These are phyloP conservation scores for Lacanobia oleracea DNA, from an alignment of 2,888 invertebrate species.

Conservation along the genomic window DNA sequence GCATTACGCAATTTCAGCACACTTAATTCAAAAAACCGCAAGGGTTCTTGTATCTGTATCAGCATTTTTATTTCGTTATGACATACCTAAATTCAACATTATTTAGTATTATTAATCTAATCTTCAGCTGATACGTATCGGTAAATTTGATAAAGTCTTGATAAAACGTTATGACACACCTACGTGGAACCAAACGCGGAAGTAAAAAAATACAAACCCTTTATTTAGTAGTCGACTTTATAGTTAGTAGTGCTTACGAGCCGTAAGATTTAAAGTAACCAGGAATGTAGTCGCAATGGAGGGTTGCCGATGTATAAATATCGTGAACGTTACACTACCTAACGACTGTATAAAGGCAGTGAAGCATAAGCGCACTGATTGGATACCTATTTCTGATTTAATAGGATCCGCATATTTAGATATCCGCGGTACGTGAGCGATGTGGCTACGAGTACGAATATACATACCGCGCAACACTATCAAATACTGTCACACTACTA, in stretches of 20 bases:
- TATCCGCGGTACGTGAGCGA: constrained; percentile 71
- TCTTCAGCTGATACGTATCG: constrained; percentile 26
- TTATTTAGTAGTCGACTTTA: constrained; percentile 43
- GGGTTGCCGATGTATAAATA: constrained; percentile 66
- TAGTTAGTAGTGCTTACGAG: constrained; percentile 28
- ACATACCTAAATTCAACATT: constrained; percentile 5
- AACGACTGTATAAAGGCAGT: constrained; percentile 78
- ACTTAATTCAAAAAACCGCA: neutral
- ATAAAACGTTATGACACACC: constrained; percentile 23
- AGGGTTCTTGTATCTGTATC: neutral
- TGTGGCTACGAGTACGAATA: constrained; percentile 35
- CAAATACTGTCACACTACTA: constrained; percentile 19
- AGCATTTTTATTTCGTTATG: constrained; percentile 2
- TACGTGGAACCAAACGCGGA: constrained; percentile 21
- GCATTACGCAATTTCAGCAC: neutral
- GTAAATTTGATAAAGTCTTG: constrained; percentile 33
- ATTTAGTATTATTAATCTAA: constrained; percentile 26
- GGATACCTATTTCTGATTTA: constrained; percentile 86
- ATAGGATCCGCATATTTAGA: constrained; percentile 76
- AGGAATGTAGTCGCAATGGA: constrained; percentile 54
- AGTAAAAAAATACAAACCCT: constrained; percentile 34
- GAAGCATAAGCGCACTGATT: constrained; percentile 81
- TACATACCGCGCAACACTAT: constrained; percentile 27
- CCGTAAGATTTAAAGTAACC: constrained; percentile 65
- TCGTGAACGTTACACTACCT: constrained; percentile 66